Percentiles rank a stretch among this genome's conserved stretches.
These are phyloP conservation scores for Unio pictorum DNA, from an alignment of 2,888 invertebrate genomes.

Conservation along the genomic window DNA sequence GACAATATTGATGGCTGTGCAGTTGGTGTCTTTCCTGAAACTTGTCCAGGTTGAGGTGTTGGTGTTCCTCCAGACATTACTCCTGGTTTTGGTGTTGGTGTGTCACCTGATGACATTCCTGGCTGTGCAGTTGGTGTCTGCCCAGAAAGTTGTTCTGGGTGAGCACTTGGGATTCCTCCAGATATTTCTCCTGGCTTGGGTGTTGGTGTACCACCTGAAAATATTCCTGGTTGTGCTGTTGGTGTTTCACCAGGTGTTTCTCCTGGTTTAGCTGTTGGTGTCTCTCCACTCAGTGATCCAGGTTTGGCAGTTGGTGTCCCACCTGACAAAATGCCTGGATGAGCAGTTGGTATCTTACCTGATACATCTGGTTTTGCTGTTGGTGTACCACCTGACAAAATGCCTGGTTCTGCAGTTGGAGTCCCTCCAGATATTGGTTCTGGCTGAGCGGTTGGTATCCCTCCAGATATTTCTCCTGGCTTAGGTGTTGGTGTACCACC, in stretches of 20 bases:
- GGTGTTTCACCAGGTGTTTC: constrained; percentile 9
- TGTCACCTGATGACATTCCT: constrained; percentile 1
- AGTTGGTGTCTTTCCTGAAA: constrained; percentile 19
- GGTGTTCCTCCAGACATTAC: constrained; percentile 11
- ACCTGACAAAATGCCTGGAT: constrained; percentile 15
- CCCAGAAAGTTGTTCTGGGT: constrained; percentile 13
- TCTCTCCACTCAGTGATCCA: constrained; percentile 3
- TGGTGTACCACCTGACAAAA: constrained; percentile 12
- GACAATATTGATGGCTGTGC: constrained; percentile 13
- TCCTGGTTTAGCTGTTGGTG: constrained; percentile 23
- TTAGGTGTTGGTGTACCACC: constrained; percentile 18
- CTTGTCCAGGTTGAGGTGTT: constrained; percentile 16
- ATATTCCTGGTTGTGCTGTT: constrained; percentile 14
- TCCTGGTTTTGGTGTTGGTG: constrained; percentile 18
- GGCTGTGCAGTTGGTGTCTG: constrained; percentile 16
- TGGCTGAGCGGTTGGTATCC: constrained; percentile 17
- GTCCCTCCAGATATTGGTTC: constrained; percentile 10
- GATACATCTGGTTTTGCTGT: constrained; percentile 13
- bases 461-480: constrained; percentile 13
- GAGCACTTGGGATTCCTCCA: constrained; percentile 26
- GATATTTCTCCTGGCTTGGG: constrained; percentile 19
- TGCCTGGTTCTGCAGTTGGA: constrained; percentile 26
- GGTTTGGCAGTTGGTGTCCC: constrained; percentile 22
- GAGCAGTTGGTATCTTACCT: constrained; percentile 23
- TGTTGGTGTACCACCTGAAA: constrained; percentile 22